Evolutionary conservation across 2,888 invertebrate genomes (phyloP).

Genomic region (Philereme transversata): DNA sequence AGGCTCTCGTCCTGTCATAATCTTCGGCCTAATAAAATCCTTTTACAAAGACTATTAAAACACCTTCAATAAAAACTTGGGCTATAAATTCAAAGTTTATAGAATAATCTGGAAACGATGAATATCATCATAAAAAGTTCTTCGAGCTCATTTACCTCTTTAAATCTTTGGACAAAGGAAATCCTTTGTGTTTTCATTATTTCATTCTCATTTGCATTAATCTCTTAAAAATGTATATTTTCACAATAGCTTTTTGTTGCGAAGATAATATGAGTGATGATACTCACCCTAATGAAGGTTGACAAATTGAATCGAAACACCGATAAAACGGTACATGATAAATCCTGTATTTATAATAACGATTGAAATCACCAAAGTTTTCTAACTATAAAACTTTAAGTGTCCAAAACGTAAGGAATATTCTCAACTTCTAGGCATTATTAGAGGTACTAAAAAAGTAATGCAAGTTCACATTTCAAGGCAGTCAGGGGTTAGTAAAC

Average conservation of each 20-base stretch:
- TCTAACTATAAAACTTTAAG: not conserved
- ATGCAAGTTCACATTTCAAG: not conserved
- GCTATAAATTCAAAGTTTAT: conserved; percentile 24
- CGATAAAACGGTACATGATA: too few relatives aligned
- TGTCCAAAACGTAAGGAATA: not conserved
- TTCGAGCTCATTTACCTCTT: conserved; percentile 25
- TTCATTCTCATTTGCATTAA: conserved; percentile 13
- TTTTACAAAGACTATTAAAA: conserved; percentile 30
- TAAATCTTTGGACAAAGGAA: conserved; percentile 21
- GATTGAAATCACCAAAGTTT: not conserved
- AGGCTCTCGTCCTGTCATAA: not conserved
- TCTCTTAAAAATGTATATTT: not conserved
- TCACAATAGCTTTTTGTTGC: not conserved
- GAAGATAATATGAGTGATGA: not conserved
- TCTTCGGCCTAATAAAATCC: conserved; percentile 20
- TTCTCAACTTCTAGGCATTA: not conserved
- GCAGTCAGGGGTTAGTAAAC: not conserved
- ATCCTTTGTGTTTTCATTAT: conserved; percentile 28
- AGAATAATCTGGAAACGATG: conserved; percentile 34
- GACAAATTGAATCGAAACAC: too few relatives aligned
- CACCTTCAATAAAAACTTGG: conserved; percentile 28
- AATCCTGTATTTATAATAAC: not conserved
- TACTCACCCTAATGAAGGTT: too few relatives aligned
- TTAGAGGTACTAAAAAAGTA: not conserved
- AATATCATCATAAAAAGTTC: conserved; percentile 34